Evolutionary conservation across 2,888 invertebrate species (phyloP).

Genomic region (Drosophila kambysellisi): DNA sequence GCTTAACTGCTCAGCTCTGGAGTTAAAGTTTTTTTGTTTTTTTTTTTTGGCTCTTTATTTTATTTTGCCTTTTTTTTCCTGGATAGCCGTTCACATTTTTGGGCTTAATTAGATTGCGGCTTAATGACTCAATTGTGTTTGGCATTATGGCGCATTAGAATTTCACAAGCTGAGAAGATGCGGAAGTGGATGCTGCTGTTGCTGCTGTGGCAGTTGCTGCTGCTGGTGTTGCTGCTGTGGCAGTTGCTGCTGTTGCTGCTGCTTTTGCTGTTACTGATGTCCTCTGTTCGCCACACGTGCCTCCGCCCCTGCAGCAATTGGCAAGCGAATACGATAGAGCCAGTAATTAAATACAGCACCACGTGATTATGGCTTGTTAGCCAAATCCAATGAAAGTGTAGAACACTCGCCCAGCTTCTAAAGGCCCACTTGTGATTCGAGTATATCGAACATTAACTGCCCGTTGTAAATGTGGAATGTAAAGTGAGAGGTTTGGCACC

Average conservation of each 20-base stretch:
- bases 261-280: constrained; percentile 23
- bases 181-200: constrained; percentile 14
- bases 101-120: constrained; percentile 80
- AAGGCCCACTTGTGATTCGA: constrained; percentile 48
- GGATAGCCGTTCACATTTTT: constrained; percentile 66
- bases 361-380: constrained; percentile 79
- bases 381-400: constrained; percentile 74
- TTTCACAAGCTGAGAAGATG: constrained; percentile 27
- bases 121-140: constrained; percentile 80
- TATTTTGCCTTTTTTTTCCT: constrained; percentile 16
- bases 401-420: constrained; percentile 50
- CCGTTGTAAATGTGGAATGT: constrained; percentile 49
- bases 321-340: constrained; percentile 53
- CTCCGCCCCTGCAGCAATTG: constrained; percentile 41
- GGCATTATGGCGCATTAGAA: constrained; percentile 68
- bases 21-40: constrained; percentile 3
- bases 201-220: constrained; percentile 7
- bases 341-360: constrained; percentile 78
- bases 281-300: neutral
- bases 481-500: constrained; percentile 45
- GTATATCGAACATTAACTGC: constrained; percentile 52
- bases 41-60: constrained; percentile 19
- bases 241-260: constrained; percentile 8
- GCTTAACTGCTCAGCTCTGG: constrained; percentile 11
- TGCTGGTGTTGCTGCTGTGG: constrained; percentile 12